Evolutionary conservation across 2,888 invertebrate species (phyloP).

Genomic region (Camponotus fellah): DNA sequence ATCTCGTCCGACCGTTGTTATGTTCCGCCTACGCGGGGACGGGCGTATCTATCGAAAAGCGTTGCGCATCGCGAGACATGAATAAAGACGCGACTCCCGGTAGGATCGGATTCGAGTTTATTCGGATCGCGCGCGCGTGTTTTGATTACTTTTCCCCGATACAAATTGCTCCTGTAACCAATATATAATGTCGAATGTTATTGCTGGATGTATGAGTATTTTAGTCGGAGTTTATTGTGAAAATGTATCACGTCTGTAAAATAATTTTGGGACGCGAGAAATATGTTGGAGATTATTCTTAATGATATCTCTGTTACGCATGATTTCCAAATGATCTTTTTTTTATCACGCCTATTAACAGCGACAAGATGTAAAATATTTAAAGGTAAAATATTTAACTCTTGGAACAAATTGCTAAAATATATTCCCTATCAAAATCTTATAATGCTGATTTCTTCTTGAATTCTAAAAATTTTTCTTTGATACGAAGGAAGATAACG

Average conservation of each 20-base stretch:
- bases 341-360: background rate
- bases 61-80: conserved; percentile 34
- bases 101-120: conserved; percentile 14
- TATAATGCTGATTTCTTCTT: conserved; percentile 47
- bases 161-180: background rate
- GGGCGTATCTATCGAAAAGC: conserved; percentile 7
- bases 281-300: background rate
- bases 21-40: background rate
- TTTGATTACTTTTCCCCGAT: conserved; percentile 34
- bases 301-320: background rate
- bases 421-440: conserved; percentile 37
- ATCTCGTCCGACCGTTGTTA: conserved; percentile 45
- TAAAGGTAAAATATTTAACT: background rate
- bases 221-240: background rate
- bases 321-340: background rate
- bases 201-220: background rate
- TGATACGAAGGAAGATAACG: conserved; percentile 62
- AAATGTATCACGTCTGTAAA: background rate
- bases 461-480: conserved; percentile 61
- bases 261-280: background rate
- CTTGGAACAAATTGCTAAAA: background rate
- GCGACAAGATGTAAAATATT: no score
- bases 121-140: conserved; percentile 16
- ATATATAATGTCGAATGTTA: conserved; percentile 24
- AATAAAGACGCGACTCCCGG: conserved; percentile 30